Base-by-base conservation (phyloP, 2,888 invertebrate species). In the Ochropleura leucogaster region DNA sequence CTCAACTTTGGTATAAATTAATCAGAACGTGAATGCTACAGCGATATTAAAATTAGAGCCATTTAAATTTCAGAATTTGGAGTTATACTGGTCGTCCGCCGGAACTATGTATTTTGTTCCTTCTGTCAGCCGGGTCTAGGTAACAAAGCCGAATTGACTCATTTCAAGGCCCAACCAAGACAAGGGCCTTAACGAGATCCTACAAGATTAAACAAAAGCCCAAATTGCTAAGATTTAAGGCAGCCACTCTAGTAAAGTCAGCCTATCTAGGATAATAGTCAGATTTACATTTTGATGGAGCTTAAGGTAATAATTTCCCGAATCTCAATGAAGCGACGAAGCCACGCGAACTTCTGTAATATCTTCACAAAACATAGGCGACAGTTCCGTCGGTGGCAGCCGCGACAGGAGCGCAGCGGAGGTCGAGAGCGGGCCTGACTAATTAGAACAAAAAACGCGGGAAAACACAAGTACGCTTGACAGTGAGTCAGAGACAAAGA, bases 401-500 rank as follows among this genome's bases (percentile, higher is more conserved):
- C 76, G 82, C 83, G 84, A 88, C 83, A 85, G 88, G 87, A 89
- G 90, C 86, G 79, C 85, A 87, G 83, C 89, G 88, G 91, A 92
- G 91, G 91, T 93, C 92, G 94, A 94, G 93, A 91, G 92, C 90
- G 92, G 93, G 95, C 92, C 91, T 92, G 95, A 95, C 96, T 96
- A 96, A 96, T 96, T 96, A 96, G 95, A 96, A 96, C 96, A 96
- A 96, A 96, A 96, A 96, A 95, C 95, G 95, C 95, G 96, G 95
- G 95, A 95, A 95, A 95, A 95, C 95, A 95, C 92, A 95, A 96
- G 96, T 94, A 95, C 91, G 94, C 96, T 96, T 95, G 95, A 96
- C 95, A 95, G 94, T 93, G 95, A 95, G 93, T 92, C 95, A 95
- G 95, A 96, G 95, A 96, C 96, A 96, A 96, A 96, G 96, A 93